Evolutionary conservation across 2,888 invertebrate genomes (phyloP).

Genomic region (Pseudococcus jackbeardsleyi): DNA sequence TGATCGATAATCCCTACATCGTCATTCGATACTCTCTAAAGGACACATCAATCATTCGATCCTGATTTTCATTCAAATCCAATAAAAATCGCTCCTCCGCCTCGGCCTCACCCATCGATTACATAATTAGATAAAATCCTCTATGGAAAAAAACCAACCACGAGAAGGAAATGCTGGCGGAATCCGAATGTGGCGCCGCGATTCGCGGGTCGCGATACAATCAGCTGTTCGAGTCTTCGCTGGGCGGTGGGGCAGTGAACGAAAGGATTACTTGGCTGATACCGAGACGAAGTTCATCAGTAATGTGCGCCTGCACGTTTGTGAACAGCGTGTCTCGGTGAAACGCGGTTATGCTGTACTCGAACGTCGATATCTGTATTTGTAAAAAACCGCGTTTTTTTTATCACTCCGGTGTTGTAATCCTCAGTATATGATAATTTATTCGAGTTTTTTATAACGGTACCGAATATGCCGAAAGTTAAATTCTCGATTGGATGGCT

Average conservation of each 20-base stretch:
- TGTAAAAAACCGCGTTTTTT: slow-evolving; percentile 29
- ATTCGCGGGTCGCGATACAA: not conserved
- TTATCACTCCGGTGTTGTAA: not conserved
- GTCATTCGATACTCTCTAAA: too few relatives aligned
- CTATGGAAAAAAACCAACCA: too few relatives aligned
- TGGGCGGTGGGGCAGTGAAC: not conserved
- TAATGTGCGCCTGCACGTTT: slow-evolving; percentile 51
- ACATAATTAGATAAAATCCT: too few relatives aligned
- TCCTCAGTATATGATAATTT: slow-evolving; percentile 11
- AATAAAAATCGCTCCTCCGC: too few relatives aligned
- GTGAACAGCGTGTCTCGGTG: slow-evolving; percentile 6
- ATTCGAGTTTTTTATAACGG: slow-evolving; percentile 18
- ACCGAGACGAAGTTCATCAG: slow-evolving; percentile 23
- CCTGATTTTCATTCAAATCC: too few relatives aligned
- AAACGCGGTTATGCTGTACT: slow-evolving; percentile 28
- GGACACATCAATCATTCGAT: too few relatives aligned
- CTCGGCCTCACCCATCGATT: too few relatives aligned
- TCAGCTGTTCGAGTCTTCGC: slow-evolving; percentile 4
- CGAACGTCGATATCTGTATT: slow-evolving; percentile 18
- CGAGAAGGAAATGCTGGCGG: too few relatives aligned
- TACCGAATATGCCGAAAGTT: slow-evolving; percentile 3
- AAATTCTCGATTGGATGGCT: slow-evolving; percentile 24
- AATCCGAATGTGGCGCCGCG: not conserved
- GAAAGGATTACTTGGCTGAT: slow-evolving; percentile 25
- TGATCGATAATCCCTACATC: too few relatives aligned